phyloP scores from a whole-genome alignment of 2,888 invertebrate species.

The Ariolimax columbianus region DNA sequence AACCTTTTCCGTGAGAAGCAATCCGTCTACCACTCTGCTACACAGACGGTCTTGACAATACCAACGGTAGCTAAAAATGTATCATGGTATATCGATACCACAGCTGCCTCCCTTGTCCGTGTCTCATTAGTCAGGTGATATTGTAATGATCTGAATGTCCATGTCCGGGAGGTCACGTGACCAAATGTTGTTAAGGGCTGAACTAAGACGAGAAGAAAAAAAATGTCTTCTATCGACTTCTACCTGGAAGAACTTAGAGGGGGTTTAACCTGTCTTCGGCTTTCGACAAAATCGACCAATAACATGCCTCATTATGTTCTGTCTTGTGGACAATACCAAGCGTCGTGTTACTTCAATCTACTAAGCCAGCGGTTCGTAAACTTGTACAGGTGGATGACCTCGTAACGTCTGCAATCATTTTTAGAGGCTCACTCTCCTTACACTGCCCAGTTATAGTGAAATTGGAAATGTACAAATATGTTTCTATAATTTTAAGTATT shows the following conservation, averaged over 20 bases:
- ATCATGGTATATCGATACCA: no score
- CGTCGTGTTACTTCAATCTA: neutral
- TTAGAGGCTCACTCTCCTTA: no score
- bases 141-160: neutral
- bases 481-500: no score
- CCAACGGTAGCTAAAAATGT: no score
- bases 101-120: neutral
- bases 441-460: no score
- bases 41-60: no score
- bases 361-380: no score
- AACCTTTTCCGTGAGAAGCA: no score
- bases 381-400: no score
- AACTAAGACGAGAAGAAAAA: slow-evolving; percentile 2
- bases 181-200: slow-evolving; percentile 1
- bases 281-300: slow-evolving; percentile 20
- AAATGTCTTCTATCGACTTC: slow-evolving; percentile 26
- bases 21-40: no score
- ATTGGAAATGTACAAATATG: no score
- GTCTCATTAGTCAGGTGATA: slow-evolving; percentile 3
- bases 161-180: slow-evolving; percentile 23
- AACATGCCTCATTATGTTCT: slow-evolving; percentile 26
- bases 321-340: slow-evolving; percentile 5
- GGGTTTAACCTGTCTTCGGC: slow-evolving; percentile 15
- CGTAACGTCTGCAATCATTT: no score
- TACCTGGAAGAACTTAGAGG: slow-evolving; percentile 30